Conservation (phyloP, 2,113 vertebrate genomes). For the Dicentrarchus labrax region DNA sequence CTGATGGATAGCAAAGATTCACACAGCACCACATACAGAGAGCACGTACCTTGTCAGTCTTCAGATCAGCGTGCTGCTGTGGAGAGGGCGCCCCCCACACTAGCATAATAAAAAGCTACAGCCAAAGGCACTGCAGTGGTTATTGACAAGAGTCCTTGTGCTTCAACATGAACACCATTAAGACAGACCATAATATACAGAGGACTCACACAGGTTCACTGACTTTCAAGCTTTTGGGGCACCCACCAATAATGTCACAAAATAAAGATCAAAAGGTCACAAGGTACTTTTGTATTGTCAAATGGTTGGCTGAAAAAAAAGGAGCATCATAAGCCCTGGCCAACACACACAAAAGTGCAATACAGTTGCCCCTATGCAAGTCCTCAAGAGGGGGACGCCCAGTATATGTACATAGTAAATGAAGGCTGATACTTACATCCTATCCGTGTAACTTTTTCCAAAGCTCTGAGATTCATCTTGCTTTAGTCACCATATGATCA, state of each 20-base stretch:
- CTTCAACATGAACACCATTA: conserved; percentile 81
- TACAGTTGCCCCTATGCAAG: conserved; percentile 98
- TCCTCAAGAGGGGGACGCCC: conserved; percentile 99
- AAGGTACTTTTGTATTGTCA: not conserved
- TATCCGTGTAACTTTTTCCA: conserved; percentile 99
- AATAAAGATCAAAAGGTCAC: not conserved
- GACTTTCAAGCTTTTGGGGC: conserved; percentile 52
- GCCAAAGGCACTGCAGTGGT: conserved; percentile 87
- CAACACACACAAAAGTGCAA: conserved; percentile 37
- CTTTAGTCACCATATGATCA: conserved; percentile 99
- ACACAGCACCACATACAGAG: conserved; percentile 67
- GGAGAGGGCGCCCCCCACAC: conserved; percentile 97
- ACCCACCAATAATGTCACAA: conserved; percentile 11
- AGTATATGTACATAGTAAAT: conserved; percentile 97
- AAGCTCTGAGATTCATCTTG: conserved; percentile 99
- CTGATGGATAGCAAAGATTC: conserved; percentile 22
- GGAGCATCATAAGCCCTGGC: conserved; percentile 21
- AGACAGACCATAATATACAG: conserved; percentile 77
- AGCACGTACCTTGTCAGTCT: conserved; percentile 94
- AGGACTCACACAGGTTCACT: conserved; percentile 86
- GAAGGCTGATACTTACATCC: conserved; percentile 99
- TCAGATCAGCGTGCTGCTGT: conserved; percentile 98
- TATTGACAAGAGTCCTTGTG: conserved; percentile 79
- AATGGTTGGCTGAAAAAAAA: conserved; percentile 11
- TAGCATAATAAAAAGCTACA: conserved; percentile 89